These are phyloP conservation scores for Cliona cf. orientalis DNA, from an alignment of 37 sponge, comb jelly and placozoan genomes.

Conservation along the genomic window DNA sequence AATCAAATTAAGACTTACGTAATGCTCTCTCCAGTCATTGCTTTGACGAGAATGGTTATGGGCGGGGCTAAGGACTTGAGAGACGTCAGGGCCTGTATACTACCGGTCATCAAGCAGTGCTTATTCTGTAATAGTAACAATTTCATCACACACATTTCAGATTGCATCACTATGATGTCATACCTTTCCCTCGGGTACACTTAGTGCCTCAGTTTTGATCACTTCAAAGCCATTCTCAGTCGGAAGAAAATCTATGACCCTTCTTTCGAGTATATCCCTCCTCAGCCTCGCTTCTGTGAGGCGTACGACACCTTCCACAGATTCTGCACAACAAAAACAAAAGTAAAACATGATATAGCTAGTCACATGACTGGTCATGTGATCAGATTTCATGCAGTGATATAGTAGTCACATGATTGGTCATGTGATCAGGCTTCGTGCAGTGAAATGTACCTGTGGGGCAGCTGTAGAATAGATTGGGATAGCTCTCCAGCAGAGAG, in stretches of 20 bases:
- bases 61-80: slow-evolving; percentile 62
- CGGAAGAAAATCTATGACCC: slow-evolving; percentile 40
- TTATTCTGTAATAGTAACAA: slow-evolving; percentile 26
- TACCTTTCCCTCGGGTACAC: slow-evolving; percentile 37
- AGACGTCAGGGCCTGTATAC: slow-evolving; percentile 23
- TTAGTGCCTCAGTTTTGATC: slow-evolving; percentile 23
- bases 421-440: background rate
- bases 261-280: slow-evolving; percentile 50
- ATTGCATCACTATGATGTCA: background rate
- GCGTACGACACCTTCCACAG: slow-evolving; percentile 44
- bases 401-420: background rate
- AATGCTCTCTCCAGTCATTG: slow-evolving; percentile 74
- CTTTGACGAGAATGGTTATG: slow-evolving; percentile 71
- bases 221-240: slow-evolving; percentile 54
- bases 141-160: background rate
- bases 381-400: background rate
- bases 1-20: slow-evolving; percentile 63
- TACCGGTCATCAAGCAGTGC: slow-evolving; percentile 58
- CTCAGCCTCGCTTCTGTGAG: slow-evolving; percentile 62
- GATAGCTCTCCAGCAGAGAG: slow-evolving; percentile 72
- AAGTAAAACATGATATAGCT: background rate
- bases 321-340: slow-evolving; percentile 37
- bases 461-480: slow-evolving; percentile 59
- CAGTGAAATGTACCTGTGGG: slow-evolving; percentile 35
- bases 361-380: slow-evolving; percentile 26